Conservation (phyloP, 2,113 vertebrate genomes). For the Halichoerus grypus region DNA sequence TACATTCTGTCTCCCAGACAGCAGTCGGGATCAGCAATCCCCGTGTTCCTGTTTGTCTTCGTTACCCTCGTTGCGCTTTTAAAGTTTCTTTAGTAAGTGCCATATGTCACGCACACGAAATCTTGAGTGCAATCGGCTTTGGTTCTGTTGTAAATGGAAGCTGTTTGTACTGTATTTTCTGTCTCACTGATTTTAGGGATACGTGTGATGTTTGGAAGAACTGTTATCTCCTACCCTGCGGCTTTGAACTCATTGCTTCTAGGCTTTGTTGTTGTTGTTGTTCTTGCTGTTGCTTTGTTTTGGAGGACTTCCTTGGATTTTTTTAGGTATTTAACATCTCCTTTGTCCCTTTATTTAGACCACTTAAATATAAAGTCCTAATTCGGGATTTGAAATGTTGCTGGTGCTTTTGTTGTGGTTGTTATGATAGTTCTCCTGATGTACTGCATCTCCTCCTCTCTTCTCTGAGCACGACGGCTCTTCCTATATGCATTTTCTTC, state of each 20-base stretch:
- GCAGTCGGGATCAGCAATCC: not conserved
- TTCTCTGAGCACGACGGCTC: not conserved
- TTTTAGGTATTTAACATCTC: not conserved
- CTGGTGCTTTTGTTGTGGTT: not conserved
- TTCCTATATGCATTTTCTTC: not conserved
- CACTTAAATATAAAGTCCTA: not conserved
- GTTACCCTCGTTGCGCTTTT: slow-evolving; percentile 13
- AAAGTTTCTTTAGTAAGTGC: slow-evolving; percentile 48
- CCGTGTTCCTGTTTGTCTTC: not conserved
- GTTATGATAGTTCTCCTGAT: not conserved
- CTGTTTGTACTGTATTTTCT: not conserved
- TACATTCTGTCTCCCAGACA: not conserved
- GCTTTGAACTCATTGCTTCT: slow-evolving; percentile 20
- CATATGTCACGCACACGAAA: not conserved
- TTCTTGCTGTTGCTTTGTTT: not conserved
- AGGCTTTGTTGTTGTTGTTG: not conserved
- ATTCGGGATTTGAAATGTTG: not conserved
- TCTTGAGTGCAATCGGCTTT: not conserved
- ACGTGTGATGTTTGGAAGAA: not conserved
- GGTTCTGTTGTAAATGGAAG: not conserved
- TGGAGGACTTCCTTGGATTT: not conserved
- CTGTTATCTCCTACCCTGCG: not conserved
- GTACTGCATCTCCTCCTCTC: not conserved
- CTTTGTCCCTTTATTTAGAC: not conserved
- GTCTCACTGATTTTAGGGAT: not conserved